Percentiles rank a stretch among this genome's conserved stretches.
phyloP scores from a whole-genome alignment of 2,888 invertebrate species.

The Volucella bombylans region DNA sequence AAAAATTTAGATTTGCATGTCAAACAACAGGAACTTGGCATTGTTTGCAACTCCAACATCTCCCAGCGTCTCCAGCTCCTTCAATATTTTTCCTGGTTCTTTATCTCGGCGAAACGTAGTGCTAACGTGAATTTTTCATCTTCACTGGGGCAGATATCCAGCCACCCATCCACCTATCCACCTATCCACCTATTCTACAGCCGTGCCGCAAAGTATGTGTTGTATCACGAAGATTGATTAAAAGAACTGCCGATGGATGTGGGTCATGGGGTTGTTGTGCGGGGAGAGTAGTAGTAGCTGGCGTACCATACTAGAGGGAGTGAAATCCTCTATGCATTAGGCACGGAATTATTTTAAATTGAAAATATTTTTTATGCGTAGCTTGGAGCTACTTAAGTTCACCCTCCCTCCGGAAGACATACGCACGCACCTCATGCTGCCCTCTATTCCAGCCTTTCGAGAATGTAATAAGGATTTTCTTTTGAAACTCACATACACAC shows the following conservation, averaged over 20 bases:
- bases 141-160: conserved; percentile 49
- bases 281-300: conserved; percentile 14
- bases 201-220: conserved; percentile 64
- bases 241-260: conserved; percentile 62
- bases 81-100: conserved; percentile 23
- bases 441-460: conserved; percentile 18
- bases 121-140: conserved; percentile 66
- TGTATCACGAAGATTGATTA: conserved; percentile 73
- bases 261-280: conserved; percentile 2
- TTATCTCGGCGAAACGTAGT: conserved; percentile 52
- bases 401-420: conserved; percentile 39
- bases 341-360: conserved; percentile 72
- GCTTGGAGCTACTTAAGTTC: conserved; percentile 72
- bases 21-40: conserved; percentile 65
- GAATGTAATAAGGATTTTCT: conserved; percentile 65
- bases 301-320: conserved; percentile 15
- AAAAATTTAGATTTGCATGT: conserved; percentile 72
- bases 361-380: conserved; percentile 66
- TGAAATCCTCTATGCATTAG: conserved; percentile 70
- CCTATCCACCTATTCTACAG: conserved; percentile 19
- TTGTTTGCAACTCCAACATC: conserved; percentile 50
- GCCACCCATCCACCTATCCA: conserved; percentile 41
- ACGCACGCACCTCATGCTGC: conserved; percentile 30
- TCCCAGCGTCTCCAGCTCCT: background rate
- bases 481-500: conserved; percentile 25